phyloP scores from a whole-genome alignment of 2,888 invertebrate genomes.

The Melinaea marsaeus region DNA sequence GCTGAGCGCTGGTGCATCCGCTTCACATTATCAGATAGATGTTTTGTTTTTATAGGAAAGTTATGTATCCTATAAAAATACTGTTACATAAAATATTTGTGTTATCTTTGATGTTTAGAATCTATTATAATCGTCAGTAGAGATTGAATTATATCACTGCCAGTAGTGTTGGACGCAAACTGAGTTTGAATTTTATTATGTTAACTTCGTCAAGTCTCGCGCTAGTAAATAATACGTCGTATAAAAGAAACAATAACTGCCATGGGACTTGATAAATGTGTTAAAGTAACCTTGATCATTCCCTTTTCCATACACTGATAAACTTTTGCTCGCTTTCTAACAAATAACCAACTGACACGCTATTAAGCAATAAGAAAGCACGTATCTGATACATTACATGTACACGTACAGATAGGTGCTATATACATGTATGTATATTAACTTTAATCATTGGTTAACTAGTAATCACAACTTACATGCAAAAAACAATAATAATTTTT shows the following conservation, averaged over 20 bases:
- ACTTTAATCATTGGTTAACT: too few species aligned
- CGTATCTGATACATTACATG: neutral
- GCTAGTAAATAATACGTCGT: too few species aligned
- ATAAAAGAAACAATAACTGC: neutral
- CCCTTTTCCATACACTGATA: neutral
- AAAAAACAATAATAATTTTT: too few species aligned
- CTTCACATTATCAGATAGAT: slow-evolving; percentile 7
- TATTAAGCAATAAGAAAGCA: slow-evolving; percentile 17
- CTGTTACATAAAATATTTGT: too few species aligned
- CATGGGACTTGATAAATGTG: neutral
- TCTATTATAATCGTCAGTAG: too few species aligned
- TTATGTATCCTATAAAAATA: neutral
- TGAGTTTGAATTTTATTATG: too few species aligned
- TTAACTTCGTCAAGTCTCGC: too few species aligned
- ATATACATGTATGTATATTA: neutral
- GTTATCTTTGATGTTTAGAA: too few species aligned
- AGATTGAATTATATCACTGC: too few species aligned
- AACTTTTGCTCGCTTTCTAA: slow-evolving; percentile 9
- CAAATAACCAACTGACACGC: slow-evolving; percentile 27
- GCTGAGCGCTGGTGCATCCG: slow-evolving; percentile 20
- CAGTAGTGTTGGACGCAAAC: too few species aligned
- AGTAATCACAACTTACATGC: too few species aligned
- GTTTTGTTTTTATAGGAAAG: neutral
- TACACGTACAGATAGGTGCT: slow-evolving; percentile 5
- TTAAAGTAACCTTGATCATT: neutral